A percentile compares a stretch with the other conserved stretches of the same genome.
Conservation (phyloP, 37 sponge, comb jelly and placozoan genomes). For the Hexactinellida sp. region DNA sequence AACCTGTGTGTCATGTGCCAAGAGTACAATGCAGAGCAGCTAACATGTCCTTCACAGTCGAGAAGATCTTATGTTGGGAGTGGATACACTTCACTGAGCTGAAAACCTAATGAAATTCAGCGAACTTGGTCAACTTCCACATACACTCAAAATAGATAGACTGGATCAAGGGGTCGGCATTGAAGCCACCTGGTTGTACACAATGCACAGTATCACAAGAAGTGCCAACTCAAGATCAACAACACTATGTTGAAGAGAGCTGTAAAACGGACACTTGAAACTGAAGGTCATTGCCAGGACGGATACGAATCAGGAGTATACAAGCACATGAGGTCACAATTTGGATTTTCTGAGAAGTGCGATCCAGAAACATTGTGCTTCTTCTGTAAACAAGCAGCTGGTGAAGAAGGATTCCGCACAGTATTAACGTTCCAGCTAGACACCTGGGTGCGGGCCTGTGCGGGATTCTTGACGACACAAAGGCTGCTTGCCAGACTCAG, state of each 20-base stretch:
- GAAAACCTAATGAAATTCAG: background rate
- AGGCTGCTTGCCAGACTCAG: background rate
- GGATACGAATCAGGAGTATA: background rate
- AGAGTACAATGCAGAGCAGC: background rate
- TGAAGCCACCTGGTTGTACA: background rate
- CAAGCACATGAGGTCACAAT: background rate
- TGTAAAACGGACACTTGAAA: background rate
- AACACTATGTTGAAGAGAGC: background rate
- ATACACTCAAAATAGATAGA: background rate
- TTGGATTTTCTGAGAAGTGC: background rate
- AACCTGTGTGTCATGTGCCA: background rate
- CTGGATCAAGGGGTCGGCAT: background rate
- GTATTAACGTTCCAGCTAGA: background rate
- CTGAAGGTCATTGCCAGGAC: background rate
- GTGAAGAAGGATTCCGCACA: background rate
- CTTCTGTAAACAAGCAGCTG: background rate
- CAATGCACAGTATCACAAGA: background rate
- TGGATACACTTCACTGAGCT: background rate
- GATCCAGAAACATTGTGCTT: background rate
- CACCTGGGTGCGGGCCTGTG: background rate
- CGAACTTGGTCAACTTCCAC: background rate
- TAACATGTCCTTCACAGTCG: background rate
- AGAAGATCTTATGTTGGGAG: background rate
- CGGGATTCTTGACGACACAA: too few relatives aligned
- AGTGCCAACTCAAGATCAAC: background rate